These are phyloP conservation scores for Carettochelys insculpta DNA, from an alignment of 2,113 vertebrate genomes.

Conservation along the genomic window DNA sequence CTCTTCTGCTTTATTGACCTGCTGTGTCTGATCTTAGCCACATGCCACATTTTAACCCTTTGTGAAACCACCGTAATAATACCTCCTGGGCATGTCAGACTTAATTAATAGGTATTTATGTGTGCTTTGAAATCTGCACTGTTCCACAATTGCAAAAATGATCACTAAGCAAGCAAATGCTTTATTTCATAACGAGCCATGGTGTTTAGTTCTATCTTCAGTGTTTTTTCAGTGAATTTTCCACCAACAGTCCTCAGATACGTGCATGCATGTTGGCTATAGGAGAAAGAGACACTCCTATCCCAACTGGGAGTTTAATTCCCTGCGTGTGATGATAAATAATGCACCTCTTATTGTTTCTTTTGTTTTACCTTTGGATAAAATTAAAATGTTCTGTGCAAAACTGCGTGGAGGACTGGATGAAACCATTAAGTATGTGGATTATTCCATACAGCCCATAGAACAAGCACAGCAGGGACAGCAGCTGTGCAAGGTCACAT, in stretches of 20 bases:
- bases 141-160: neutral
- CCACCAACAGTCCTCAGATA: neutral
- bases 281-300: neutral
- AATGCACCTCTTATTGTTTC: neutral
- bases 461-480: neutral
- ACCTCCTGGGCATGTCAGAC: neutral
- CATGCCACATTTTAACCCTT: neutral
- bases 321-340: neutral
- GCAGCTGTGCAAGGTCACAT: neutral
- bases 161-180: neutral
- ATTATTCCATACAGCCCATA: neutral
- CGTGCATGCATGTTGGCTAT: neutral
- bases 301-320: neutral
- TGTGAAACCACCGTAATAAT: neutral
- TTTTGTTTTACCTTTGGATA: neutral
- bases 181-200: rapidly evolving
- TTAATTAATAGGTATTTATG: slow-evolving; percentile 18
- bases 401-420: neutral
- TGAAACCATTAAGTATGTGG: neutral
- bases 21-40: neutral
- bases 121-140: neutral
- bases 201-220: neutral
- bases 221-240: neutral
- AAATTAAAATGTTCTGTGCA: neutral
- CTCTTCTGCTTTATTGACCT: neutral